Percentiles rank a stretch among this genome's conserved stretches.
Conservation (phyloP, 2,888 invertebrate genomes). For the Sinotaia quadrata region DNA sequence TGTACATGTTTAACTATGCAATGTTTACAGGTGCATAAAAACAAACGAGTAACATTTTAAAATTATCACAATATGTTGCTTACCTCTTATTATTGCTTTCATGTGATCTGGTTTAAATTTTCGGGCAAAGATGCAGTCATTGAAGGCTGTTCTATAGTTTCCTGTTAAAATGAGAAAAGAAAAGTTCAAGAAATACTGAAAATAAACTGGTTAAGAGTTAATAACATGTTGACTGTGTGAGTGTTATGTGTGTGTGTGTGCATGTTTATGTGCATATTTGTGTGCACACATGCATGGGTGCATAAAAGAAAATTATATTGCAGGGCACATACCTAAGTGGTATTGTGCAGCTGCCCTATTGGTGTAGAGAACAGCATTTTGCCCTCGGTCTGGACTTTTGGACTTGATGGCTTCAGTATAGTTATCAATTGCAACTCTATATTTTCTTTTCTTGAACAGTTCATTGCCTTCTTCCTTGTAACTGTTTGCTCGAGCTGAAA, state of each 20-base stretch:
- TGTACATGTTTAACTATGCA: too few relatives aligned
- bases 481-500: conserved; percentile 84
- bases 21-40: neutral
- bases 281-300: neutral
- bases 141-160: conserved; percentile 79
- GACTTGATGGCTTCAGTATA: conserved; percentile 92
- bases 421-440: conserved; percentile 83
- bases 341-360: conserved; percentile 93
- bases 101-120: conserved; percentile 82
- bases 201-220: neutral
- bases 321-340: conserved; percentile 80
- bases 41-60: neutral
- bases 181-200: neutral
- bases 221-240: neutral
- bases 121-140: conserved; percentile 86
- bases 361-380: conserved; percentile 88
- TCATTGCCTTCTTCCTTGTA: conserved; percentile 98
- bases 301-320: neutral
- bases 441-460: conserved; percentile 94
- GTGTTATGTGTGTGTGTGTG: neutral
- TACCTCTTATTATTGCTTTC: conserved; percentile 80
- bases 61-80: neutral
- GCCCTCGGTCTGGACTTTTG: conserved; percentile 80
- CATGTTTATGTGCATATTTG: neutral
- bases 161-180: conserved; percentile 47